These are phyloP conservation scores for Ictidomys tridecemlineatus DNA, from an alignment of 2,113 vertebrate genomes.

Conservation along the genomic window DNA sequence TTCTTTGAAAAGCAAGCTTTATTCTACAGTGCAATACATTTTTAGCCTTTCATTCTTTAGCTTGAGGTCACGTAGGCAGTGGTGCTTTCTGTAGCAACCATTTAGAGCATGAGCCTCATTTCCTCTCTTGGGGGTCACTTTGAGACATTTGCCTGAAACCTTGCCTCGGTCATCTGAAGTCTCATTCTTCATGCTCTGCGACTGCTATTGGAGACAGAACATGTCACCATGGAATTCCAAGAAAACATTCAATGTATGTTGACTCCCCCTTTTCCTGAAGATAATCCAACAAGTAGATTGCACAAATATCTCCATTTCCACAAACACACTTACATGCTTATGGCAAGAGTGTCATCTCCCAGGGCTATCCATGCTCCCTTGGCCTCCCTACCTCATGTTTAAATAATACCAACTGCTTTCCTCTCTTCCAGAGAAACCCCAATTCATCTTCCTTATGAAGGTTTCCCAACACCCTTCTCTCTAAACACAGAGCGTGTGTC, in stretches of 20 bases:
- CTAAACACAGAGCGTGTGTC: background rate
- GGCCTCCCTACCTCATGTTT: background rate
- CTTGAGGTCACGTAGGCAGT: background rate
- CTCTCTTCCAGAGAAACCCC: background rate
- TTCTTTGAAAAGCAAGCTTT: constrained; percentile 2
- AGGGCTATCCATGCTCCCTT: background rate
- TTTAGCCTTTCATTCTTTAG: constrained; percentile 24
- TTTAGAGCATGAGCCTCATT: background rate
- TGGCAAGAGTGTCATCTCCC: background rate
- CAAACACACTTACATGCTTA: constrained; percentile 26
- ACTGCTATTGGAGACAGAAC: background rate
- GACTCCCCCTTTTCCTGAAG: background rate
- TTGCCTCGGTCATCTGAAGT: background rate
- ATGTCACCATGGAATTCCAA: constrained; percentile 10
- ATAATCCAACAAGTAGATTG: background rate
- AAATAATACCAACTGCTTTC: constrained; percentile 22
- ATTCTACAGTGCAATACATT: background rate
- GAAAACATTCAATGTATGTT: background rate
- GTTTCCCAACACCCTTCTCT: background rate
- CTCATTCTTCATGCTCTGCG: background rate
- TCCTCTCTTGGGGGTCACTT: background rate
- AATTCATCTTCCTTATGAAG: background rate
- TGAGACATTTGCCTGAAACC: background rate
- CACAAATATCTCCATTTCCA: constrained; percentile 22
- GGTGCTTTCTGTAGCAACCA: background rate